These are phyloP conservation scores for Lasioglossum lativentre DNA, from an alignment of 2,888 invertebrate species.

Conservation along the genomic window DNA sequence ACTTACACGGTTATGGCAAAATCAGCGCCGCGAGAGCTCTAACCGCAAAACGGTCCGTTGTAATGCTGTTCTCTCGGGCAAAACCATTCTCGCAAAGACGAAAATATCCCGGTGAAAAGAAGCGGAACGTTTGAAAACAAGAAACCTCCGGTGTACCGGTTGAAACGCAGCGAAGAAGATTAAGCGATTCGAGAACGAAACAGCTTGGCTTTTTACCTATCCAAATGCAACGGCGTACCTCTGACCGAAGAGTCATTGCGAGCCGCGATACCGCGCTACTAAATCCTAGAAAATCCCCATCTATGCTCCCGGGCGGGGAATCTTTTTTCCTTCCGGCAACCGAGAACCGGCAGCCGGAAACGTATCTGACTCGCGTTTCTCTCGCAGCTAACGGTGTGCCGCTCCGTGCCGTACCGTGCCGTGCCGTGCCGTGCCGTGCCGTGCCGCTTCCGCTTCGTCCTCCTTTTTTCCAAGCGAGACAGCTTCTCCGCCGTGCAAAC, in stretches of 20 bases:
- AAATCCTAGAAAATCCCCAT: slow-evolving; percentile 37
- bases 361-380: slow-evolving; percentile 53
- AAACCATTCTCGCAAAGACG: slow-evolving; percentile 1
- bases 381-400: not conserved
- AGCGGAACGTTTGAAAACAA: not conserved
- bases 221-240: slow-evolving; percentile 6
- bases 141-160: not conserved
- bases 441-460: slow-evolving; percentile 32
- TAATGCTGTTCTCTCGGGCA: not conserved
- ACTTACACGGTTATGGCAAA: not conserved
- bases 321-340: slow-evolving; percentile 56
- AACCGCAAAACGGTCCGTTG: not conserved
- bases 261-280: slow-evolving; percentile 61
- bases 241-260: slow-evolving; percentile 38
- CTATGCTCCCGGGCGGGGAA: slow-evolving; percentile 26
- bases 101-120: slow-evolving; percentile 5
- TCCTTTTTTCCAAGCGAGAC: slow-evolving; percentile 30
- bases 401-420: not conserved
- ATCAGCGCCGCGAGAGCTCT: not conserved
- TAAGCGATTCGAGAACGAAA: slow-evolving; percentile 14
- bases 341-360: slow-evolving; percentile 41
- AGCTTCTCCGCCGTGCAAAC: slow-evolving; percentile 32
- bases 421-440: not conserved
- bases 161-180: slow-evolving; percentile 15
- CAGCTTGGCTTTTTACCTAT: not conserved